Base-by-base conservation (phyloP, 2,888 invertebrate genomes). In the Panzeria rudis region DNA sequence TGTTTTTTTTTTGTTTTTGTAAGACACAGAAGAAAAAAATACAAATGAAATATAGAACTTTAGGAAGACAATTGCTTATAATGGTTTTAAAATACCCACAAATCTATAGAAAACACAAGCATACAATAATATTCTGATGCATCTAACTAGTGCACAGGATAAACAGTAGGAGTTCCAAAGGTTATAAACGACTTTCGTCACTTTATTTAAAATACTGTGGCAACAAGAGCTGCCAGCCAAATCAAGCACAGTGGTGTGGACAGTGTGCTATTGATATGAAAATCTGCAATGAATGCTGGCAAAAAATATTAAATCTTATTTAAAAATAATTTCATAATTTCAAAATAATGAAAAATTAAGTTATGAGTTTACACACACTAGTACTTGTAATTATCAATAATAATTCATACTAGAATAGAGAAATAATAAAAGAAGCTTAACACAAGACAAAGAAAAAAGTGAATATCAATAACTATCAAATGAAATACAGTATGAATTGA, bases 41-140 rank as follows among this genome's bases (percentile, higher is more conserved):
- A 71, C 13, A 41, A 25, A 86, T 82, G 86, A 73, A 59, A 69
- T 56, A 64, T 68, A 47, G 35, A 73, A 66, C 38, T 72, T 77
- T 54, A 50, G 56, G 25, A 83, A 83, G 75, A 84, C 85, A 82
- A 85, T 85, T 79, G 85, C 75, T 82, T 85, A 85, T 82, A 85
- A 85, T 82, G 82, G 85, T 82, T 82, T 82, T 78, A 75, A 78
- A 79, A 82, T 85, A 71, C 13, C 62, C 54, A 78, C 69, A 77
- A 75, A 62, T 69, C 68, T 66, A 41, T 76, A 47, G 75, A 17
- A 56, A n/a, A 50, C 17, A 32, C 32, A 47, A 17, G 47, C 15
- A 62, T 11, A 72, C 59, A 59, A 17, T 47, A 32, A 79, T 59
- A 68, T 35, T 62, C 11, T n/a, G 17, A 8, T 23, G n/a, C 13